phyloP scores from a whole-genome alignment of 2,888 invertebrate species.

The Byasa hedistus region DNA sequence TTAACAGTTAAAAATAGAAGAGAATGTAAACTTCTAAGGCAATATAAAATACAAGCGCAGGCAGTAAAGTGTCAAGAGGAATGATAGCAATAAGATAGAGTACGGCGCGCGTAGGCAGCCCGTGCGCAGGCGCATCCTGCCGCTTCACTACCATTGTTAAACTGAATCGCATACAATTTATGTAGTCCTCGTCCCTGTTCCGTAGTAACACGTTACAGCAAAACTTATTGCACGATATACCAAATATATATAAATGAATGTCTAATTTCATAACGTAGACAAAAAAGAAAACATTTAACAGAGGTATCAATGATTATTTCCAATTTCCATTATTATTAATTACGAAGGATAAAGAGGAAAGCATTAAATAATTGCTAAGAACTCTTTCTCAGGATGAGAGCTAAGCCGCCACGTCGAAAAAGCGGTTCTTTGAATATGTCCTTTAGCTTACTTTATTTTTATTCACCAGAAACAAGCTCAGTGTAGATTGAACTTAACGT shows the following conservation, averaged over 20 bases:
- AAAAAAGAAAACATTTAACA: neutral
- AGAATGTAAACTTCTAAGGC: constrained; percentile 28
- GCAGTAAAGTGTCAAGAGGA: constrained; percentile 71
- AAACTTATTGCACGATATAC: constrained; percentile 1
- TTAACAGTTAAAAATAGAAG: constrained; percentile 9
- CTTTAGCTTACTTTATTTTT: too few species aligned
- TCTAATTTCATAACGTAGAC: neutral
- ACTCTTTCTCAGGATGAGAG: too few species aligned
- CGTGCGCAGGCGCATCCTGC: constrained; percentile 48
- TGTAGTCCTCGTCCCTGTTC: constrained; percentile 46
- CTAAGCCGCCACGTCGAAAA: too few species aligned
- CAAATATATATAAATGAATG: neutral
- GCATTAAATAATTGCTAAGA: too few species aligned
- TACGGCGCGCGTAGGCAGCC: constrained; percentile 54
- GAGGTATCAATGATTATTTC: too few species aligned
- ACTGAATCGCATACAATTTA: constrained; percentile 61
- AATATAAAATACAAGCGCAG: constrained; percentile 59
- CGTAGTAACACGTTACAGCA: constrained; percentile 27
- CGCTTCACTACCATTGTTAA: constrained; percentile 61
- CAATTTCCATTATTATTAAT: too few species aligned
- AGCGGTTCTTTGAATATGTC: too few species aligned
- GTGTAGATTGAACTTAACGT: too few species aligned
- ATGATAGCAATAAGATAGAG: constrained; percentile 70
- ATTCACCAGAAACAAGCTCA: too few species aligned
- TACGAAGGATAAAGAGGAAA: too few species aligned